Conservation (phyloP, 1,140 invertebrate genomes). For the Drosophila ficusphila region DNA sequence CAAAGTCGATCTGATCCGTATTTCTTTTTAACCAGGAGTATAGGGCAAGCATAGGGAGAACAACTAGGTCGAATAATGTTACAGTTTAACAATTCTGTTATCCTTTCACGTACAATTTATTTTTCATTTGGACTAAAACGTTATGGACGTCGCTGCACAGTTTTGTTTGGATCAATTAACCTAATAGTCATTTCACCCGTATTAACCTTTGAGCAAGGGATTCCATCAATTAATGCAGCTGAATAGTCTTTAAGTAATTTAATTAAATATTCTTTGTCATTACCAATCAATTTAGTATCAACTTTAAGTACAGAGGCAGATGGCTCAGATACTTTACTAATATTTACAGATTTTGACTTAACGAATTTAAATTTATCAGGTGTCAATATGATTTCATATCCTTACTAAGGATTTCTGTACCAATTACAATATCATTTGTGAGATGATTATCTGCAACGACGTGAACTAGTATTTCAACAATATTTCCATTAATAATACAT, state of each 20-base stretch:
- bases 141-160: not conserved
- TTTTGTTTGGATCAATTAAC: not conserved
- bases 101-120: conserved; percentile 2
- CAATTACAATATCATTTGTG: conserved; percentile 24
- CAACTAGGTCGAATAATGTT: conserved; percentile 13
- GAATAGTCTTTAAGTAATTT: conserved; percentile 30
- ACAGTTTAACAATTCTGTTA: conserved; percentile 13
- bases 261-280: conserved; percentile 16
- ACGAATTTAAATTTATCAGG: conserved; percentile 16
- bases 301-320: conserved; percentile 18
- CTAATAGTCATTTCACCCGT: not conserved
- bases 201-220: no score
- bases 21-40: conserved; percentile 14
- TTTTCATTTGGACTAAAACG: conserved; percentile 11
- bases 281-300: conserved; percentile 8
- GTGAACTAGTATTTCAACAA: conserved; percentile 9
- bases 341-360: no score
- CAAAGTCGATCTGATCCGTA: conserved; percentile 1
- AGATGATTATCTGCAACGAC: conserved; percentile 11
- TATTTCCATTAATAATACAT: conserved; percentile 18
- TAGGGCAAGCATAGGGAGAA: conserved; percentile 8
- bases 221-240: no score
- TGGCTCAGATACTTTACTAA: conserved; percentile 14
- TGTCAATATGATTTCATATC: no score
- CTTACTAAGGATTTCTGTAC: conserved; percentile 21